phyloP scores from a whole-genome alignment of 1,140 invertebrate species.

The Brachionus rubens region DNA sequence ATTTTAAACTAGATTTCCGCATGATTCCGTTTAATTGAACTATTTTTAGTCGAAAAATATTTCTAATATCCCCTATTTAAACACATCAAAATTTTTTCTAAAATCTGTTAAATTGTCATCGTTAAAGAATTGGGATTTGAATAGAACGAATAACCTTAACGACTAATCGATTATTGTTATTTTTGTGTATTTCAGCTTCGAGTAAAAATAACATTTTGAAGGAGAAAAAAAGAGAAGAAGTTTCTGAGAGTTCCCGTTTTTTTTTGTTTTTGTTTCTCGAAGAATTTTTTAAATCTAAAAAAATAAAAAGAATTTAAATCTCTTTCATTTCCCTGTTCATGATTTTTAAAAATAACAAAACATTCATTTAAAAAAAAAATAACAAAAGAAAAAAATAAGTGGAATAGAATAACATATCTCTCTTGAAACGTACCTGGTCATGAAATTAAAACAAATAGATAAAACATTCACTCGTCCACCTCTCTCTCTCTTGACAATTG shows the following conservation, averaged over 20 bases:
- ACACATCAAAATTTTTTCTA: conserved; percentile 25
- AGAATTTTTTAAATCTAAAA: too few species aligned
- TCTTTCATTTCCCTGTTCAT: too few species aligned
- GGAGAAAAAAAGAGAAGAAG: neutral
- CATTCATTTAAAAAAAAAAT: too few species aligned
- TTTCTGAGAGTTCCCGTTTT: neutral
- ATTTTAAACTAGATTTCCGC: conserved; percentile 29
- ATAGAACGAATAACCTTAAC: conserved; percentile 28
- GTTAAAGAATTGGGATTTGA: neutral
- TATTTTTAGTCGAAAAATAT: neutral
- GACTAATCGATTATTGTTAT: conserved; percentile 43
- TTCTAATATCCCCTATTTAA: neutral
- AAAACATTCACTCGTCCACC: too few species aligned
- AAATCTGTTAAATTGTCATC: conserved; percentile 5
- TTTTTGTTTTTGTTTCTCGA: too few species aligned
- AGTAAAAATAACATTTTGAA: conserved; percentile 18
- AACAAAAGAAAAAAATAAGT: too few species aligned
- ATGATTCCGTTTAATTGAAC: conserved; percentile 41
- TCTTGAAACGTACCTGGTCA: too few species aligned
- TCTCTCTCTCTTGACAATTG: too few species aligned
- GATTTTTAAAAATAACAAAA: too few species aligned
- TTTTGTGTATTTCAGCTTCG: conserved; percentile 20
- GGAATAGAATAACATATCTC: too few species aligned
- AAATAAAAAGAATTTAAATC: too few species aligned
- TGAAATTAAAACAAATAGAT: too few species aligned